Evolutionary conservation across 2,888 invertebrate species (phyloP), one percentile per base, ranked within the genome.

Genomic region (Trichopria drosophilae): DNA sequence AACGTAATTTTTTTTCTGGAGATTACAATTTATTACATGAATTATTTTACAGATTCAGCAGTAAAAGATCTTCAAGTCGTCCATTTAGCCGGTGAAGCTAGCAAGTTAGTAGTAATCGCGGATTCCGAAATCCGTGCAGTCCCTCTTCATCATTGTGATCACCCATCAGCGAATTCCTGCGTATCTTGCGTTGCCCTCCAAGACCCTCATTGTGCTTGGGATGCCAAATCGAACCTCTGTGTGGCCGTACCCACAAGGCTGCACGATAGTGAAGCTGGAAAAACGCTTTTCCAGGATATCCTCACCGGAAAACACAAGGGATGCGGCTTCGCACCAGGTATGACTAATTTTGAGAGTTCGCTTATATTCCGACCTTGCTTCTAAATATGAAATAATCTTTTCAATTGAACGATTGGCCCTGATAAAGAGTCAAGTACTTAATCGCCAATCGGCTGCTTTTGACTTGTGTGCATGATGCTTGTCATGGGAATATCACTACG

Each of bases 151-250:
- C 87, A 94, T 67, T 98, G 98, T 73, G 75, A 75, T 55, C 69
- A 69, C 6, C 53, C 61, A 1, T 51, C 65, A 20, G 73, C 69
- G 16, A 64, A 63, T 59, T 76, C 76, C 77, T 89, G 79, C 78
- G 85, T 88, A 58, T 86, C 88, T 62, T 99, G 98, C 76, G 86
- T 98, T 3, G 84, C 85, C 23, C 80, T 96, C 52, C 93, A 95
- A 79, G 98, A 99, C 79, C 98, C 98, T 0, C 94, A 97, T 74
- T 99, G 98, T 77, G 94, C 94, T 15, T 99, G 97, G 97, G 90
- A 93, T 72, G 83, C 85, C 5, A 77, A 78, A 36, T 77, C 77
- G 59, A 73, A 76, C 47, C 69, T 72, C n/a, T 84, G 84, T 65
- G 79, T 81, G 16, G 79, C 80, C 37, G 77, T 81, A 31, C 78